Base-by-base conservation (phyloP, 1,140 invertebrate species). In the Caenorhabditis tropicalis region DNA sequence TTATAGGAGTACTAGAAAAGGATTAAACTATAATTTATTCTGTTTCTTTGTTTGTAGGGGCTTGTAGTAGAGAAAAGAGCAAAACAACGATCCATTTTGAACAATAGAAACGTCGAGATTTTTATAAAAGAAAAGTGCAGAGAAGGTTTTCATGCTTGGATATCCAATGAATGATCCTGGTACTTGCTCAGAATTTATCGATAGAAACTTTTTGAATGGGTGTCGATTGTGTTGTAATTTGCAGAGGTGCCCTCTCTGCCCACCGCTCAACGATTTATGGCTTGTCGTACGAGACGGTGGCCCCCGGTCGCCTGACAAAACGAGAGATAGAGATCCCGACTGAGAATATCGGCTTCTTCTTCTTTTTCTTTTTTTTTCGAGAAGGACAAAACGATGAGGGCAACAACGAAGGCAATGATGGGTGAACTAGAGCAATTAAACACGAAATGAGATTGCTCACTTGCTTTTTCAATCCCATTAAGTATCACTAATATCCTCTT, bases 331-430 rank as follows among this genome's bases (percentile, higher is more conserved):
- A 74, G 65, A 74, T 74, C 36, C 36, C 65, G 65, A 43, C 65
- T 39, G 31, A 65, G 58, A 36, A 65, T 74, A n/a, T 24, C 21
- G 65, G 65, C 65, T 74, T 39, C 65, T 74, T 65, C 58, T 36
- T 60, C 56, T 60, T 60, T n/a, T 53, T 53, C 10, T 53, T n/a
- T 21, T 60, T 29, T 29, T 36, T 9, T 74, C 36, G 36, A 36
- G 58, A 65, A 33, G 31, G 58, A 65, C 60, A 70, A 4, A 9
- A 27, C 53, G 24, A 56, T 15, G 65, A n/a, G 65, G 36, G 36
- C 65, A 74, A 46, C 65, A 74, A 74, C 43, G 65, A 74, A 74
- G 65, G 65, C 36, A 74, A 74, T 74, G 65, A 74, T 74, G 65
- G 65, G 65, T 74, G 65, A 74, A 74, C 65, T 74, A 74, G 65